Evolutionary conservation across 2,113 vertebrate species (phyloP).

Genomic region (Nycticorax nycticorax): DNA sequence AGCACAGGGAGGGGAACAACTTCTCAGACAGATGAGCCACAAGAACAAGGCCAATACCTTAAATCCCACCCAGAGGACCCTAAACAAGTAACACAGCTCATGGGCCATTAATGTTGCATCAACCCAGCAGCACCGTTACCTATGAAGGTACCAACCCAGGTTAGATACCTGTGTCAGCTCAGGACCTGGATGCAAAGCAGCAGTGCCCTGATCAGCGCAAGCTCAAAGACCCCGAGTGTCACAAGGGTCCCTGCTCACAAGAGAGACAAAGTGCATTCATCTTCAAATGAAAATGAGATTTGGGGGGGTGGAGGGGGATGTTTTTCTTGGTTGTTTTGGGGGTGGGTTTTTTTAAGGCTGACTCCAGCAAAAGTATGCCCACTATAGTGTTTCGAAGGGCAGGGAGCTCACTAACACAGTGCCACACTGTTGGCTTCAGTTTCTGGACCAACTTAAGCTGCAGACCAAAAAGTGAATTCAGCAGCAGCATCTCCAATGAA

Average conservation of each 20-base stretch:
- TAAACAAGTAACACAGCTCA: background rate
- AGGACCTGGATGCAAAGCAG: background rate
- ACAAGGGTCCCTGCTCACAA: background rate
- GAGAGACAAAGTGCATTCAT: background rate
- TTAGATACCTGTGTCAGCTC: background rate
- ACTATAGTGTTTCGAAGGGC: background rate
- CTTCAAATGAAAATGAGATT: background rate
- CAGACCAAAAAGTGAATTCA: background rate
- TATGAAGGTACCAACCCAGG: background rate
- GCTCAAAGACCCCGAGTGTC: background rate
- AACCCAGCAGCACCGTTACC: background rate
- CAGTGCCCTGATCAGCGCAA: background rate
- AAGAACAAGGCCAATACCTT: background rate
- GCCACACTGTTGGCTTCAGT: background rate
- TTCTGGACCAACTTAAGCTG: background rate
- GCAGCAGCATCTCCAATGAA: background rate
- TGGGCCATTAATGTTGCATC: background rate
- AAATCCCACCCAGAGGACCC: background rate
- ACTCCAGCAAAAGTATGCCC: background rate
- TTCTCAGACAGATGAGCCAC: background rate
- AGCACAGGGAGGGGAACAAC: background rate
- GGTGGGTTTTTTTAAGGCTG: background rate
- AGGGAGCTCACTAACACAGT: background rate
- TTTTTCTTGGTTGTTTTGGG: background rate
- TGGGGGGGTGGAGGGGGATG: too few relatives aligned